Evolutionary conservation across 2,888 invertebrate genomes (phyloP).

Genomic region (Germaria angustata): DNA sequence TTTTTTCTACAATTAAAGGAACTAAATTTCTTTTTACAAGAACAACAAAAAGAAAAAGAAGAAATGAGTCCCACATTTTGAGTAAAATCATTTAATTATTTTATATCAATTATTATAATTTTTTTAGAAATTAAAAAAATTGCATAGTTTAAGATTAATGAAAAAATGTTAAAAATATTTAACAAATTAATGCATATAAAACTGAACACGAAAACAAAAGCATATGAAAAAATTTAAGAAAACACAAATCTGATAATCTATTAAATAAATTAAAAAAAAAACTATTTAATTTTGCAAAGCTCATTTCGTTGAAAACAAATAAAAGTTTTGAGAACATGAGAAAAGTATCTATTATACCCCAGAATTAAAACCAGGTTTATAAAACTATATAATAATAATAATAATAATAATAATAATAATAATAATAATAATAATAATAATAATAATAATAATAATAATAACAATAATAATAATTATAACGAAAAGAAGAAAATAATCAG

Average conservation of each 20-base stretch:
- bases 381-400: slow-evolving; percentile 61
- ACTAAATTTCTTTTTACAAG: slow-evolving; percentile 4
- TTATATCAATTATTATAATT: slow-evolving; percentile 65
- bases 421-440: too few relatives aligned
- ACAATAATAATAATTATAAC: too few relatives aligned
- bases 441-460: too few relatives aligned
- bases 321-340: slow-evolving; percentile 43
- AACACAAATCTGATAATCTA: slow-evolving; percentile 26
- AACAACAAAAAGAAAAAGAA: slow-evolving; percentile 3
- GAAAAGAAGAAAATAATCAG: too few relatives aligned
- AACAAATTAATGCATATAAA: slow-evolving; percentile 67
- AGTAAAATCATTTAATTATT: slow-evolving; percentile 63
- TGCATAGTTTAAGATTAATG: slow-evolving; percentile 55
- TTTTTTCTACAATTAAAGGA: neutral
- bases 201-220: slow-evolving; percentile 15
- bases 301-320: slow-evolving; percentile 61
- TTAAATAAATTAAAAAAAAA: slow-evolving; percentile 39
- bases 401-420: too few relatives aligned
- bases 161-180: slow-evolving; percentile 56
- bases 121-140: slow-evolving; percentile 54
- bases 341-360: slow-evolving; percentile 54
- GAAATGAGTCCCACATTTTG: slow-evolving; percentile 12
- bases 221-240: slow-evolving; percentile 9
- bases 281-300: slow-evolving; percentile 59
- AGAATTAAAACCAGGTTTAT: slow-evolving; percentile 64